Evolutionary conservation across 2,797 vertebrate genomes (phyloP).

Genomic region (Yasuhikotakia modesta): DNA sequence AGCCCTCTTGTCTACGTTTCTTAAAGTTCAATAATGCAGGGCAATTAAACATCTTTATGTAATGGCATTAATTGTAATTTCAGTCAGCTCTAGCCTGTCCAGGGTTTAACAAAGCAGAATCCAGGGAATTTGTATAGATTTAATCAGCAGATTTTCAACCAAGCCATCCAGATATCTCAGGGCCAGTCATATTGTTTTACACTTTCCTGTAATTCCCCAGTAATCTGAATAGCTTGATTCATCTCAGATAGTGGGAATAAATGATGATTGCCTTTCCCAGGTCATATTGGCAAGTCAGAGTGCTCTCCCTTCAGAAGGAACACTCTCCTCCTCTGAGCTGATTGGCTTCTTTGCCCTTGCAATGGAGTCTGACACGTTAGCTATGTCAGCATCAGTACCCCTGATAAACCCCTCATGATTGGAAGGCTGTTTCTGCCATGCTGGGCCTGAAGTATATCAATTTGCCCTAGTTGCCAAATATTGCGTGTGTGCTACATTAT

Average conservation of each 20-base stretch:
- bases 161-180: neutral
- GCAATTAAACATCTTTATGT: constrained; percentile 69
- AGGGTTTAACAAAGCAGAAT: constrained; percentile 10
- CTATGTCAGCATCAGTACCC: constrained; percentile 70
- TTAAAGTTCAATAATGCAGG: constrained; percentile 52
- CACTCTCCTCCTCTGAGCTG: constrained; percentile 72
- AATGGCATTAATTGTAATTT: constrained; percentile 61
- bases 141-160: neutral
- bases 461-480: constrained; percentile 29
- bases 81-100: constrained; percentile 56
- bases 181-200: neutral
- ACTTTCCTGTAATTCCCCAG: constrained; percentile 61
- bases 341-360: constrained; percentile 74
- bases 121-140: neutral
- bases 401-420: constrained; percentile 74
- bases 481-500: constrained; percentile 9
- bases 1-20: constrained; percentile 41
- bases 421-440: constrained; percentile 56
- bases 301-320: constrained; percentile 60
- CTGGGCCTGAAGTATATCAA: constrained; percentile 33
- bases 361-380: constrained; percentile 68
- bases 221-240: constrained; percentile 72
- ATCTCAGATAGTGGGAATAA: constrained; percentile 69
- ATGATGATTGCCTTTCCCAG: constrained; percentile 74
- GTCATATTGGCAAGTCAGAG: constrained; percentile 70